These are phyloP conservation scores for Xestia sexstrigata DNA, from an alignment of 2,888 invertebrate genomes.

Conservation along the genomic window DNA sequence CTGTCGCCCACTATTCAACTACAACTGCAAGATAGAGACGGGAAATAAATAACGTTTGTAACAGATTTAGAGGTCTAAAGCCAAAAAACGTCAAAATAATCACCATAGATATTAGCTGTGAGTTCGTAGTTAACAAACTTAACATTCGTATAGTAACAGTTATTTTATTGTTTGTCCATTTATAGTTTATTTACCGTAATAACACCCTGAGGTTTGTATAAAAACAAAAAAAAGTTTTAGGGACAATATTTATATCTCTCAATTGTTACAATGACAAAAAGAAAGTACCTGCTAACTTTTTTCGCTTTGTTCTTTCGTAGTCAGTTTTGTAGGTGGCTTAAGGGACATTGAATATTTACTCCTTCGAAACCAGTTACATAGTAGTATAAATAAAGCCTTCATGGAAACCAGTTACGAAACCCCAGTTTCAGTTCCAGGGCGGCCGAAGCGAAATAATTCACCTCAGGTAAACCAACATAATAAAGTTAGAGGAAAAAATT, in stretches of 20 bases:
- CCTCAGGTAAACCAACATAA: background rate
- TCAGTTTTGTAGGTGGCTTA: too few species aligned
- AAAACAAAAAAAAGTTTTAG: too few species aligned
- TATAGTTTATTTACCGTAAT: background rate
- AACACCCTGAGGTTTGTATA: background rate
- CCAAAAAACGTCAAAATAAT: background rate
- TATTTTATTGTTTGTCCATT: background rate
- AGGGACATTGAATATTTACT: too few species aligned
- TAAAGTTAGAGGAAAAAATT: background rate
- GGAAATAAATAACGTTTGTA: background rate
- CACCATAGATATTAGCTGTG: background rate
- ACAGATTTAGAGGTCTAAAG: background rate
- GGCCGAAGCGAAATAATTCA: too few species aligned
- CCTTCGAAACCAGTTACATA: too few species aligned
- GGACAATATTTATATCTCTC: too few species aligned
- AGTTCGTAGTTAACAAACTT: background rate
- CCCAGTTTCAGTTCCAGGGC: too few species aligned
- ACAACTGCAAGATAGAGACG: background rate
- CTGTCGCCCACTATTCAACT: background rate
- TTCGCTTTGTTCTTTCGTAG: too few species aligned
- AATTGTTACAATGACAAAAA: too few species aligned
- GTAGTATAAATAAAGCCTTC: too few species aligned
- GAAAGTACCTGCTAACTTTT: too few species aligned
- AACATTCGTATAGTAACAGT: background rate
- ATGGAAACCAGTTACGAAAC: too few species aligned